A percentile compares a stretch with the other conserved stretches of the same genome.
phyloP scores from a whole-genome alignment of 2,113 vertebrate species.

The Eubucco bourcierii region DNA sequence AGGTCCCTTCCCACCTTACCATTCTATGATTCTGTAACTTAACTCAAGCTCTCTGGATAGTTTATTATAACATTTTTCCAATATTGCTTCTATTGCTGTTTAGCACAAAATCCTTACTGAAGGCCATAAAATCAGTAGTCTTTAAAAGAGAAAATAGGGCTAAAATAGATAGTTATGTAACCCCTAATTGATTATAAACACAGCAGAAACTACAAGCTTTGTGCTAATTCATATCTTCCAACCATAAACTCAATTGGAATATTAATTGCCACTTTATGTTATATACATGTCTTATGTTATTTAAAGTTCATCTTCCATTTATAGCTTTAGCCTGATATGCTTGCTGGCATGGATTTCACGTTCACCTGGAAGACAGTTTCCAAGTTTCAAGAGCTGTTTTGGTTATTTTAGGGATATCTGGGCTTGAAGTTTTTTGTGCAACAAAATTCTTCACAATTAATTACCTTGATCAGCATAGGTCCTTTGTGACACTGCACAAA shows the following conservation, averaged over 20 bases:
- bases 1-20: too few species aligned
- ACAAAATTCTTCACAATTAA: not conserved
- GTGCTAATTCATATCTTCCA: not conserved
- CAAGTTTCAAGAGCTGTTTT: not conserved
- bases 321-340: not conserved
- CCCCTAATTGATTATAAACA: not conserved
- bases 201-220: not conserved
- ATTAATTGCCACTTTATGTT: not conserved
- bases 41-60: rapidly evolving
- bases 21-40: not conserved
- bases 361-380: not conserved
- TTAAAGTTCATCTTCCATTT: not conserved
- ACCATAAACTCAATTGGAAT: not conserved
- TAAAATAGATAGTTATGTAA: not conserved
- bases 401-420: not conserved
- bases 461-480: conserved; percentile 91
- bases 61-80: not conserved
- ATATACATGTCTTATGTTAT: not conserved
- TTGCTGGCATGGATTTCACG: not conserved
- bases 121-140: not conserved
- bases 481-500: conserved; percentile 78
- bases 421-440: not conserved
- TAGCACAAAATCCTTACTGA: not conserved
- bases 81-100: rapidly evolving
- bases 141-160: not conserved